phyloP scores from a whole-genome alignment of 2,113 vertebrate genomes.

The Nanorana parkeri region DNA sequence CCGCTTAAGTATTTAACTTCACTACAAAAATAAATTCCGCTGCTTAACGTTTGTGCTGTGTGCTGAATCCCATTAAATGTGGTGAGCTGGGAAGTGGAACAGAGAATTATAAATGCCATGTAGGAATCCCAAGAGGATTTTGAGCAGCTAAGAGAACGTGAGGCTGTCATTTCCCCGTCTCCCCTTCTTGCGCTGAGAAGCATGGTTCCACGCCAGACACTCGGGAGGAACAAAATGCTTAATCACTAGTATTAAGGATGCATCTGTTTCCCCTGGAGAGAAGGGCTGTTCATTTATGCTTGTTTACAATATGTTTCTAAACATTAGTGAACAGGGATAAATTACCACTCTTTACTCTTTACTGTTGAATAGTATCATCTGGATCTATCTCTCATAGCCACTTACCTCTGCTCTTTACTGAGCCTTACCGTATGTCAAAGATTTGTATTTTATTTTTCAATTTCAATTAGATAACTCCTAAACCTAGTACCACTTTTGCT shows the following conservation, averaged over 20 bases:
- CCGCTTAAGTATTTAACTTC: constrained; percentile 35
- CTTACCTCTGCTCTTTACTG: background rate
- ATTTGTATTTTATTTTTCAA: background rate
- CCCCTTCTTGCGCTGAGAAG: constrained; percentile 61
- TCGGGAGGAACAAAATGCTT: constrained; percentile 75
- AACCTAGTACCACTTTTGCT: no score
- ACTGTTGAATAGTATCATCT: constrained; percentile 60
- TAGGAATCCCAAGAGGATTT: constrained; percentile 62
- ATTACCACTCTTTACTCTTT: constrained; percentile 61
- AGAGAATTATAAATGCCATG: constrained; percentile 57
- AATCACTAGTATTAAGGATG: constrained; percentile 74
- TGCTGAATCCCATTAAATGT: background rate
- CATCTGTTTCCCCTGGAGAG: constrained; percentile 72
- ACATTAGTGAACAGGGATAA: constrained; percentile 72
- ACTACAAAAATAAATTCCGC: constrained; percentile 23
- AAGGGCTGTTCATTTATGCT: constrained; percentile 70
- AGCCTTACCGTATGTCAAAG: background rate
- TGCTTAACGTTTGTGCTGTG: constrained; percentile 26
- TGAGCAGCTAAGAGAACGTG: constrained; percentile 64
- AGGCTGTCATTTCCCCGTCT: constrained; percentile 66
- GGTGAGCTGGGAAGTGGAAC: constrained; percentile 55
- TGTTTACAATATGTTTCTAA: constrained; percentile 77
- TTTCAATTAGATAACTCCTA: background rate
- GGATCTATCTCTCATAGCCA: constrained; percentile 56
- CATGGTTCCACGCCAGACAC: constrained; percentile 70